Evolutionary conservation across 2,888 invertebrate species (phyloP), one percentile per base, ranked within the genome.

Genomic region (Pyrgus malvae): DNA sequence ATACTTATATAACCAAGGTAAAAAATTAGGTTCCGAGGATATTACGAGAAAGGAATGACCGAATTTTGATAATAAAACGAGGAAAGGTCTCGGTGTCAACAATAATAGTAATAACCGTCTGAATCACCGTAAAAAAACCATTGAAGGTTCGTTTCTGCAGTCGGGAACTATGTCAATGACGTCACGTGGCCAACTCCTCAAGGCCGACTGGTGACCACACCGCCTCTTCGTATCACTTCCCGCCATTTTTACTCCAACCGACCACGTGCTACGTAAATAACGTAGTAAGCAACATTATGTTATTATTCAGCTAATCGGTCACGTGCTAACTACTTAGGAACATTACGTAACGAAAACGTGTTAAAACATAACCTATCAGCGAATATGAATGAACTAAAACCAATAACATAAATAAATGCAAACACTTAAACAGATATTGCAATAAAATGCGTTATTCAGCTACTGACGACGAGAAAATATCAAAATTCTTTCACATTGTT

Each of bases 81-180:
- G n/a, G n/a, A n/a, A n/a, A n/a, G n/a, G 37, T 37, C 37, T 37
- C 37, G 41, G 40, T 42, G 7, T 29, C 29, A 55, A 37, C 57
- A 58, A 59, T 62, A 59, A 59, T 61, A 60, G 60, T 58, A 63
- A 62, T 42, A 59, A 57, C 55, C 62, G 59, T 62, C 31, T 53
- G 59, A 63, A 61, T 60, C 58, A 56, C 55, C 40, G 54, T 49
- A 61, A 64, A 60, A 65, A 57, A 63, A 57, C 53, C 53, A 54
- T 57, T 51, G 59, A 56, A 70, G 66, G 75, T 76, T 75, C 69
- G 72, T 74, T 72, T 74, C 66, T 81, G 79, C 81, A 82, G 77
- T 68, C 78, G 74, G 83, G 86, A 85, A 88, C 81, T 85, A 87
- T 84, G 86, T 83, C 84, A 85, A 70, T 88, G 87, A 86, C 87